Evolutionary conservation across 2,888 invertebrate species (phyloP).

Genomic region (Acrobasis suavella): DNA sequence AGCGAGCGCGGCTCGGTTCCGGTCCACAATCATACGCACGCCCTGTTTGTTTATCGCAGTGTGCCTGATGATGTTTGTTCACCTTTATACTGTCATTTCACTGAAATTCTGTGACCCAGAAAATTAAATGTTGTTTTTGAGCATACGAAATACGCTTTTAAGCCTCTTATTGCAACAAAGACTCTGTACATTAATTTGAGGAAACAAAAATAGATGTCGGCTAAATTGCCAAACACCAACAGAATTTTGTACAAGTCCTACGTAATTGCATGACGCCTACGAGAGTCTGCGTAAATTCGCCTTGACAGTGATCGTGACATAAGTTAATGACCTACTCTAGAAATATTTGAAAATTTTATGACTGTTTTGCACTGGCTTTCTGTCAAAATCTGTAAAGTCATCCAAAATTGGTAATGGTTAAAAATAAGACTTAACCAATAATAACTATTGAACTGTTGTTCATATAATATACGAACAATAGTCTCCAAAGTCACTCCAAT

Average conservation of each 20-base stretch:
- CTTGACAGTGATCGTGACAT: conserved; percentile 70
- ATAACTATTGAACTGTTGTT: no score
- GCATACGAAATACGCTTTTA: background rate
- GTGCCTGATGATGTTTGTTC: conserved; percentile 75
- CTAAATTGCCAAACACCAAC: conserved; percentile 22
- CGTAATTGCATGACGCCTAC: conserved; percentile 42
- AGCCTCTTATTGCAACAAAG: background rate
- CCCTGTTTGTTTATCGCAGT: conserved; percentile 66
- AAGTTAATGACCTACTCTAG: conserved; percentile 69
- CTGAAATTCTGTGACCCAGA: conserved; percentile 18
- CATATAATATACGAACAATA: no score
- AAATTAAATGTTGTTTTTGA: conserved; percentile 2
- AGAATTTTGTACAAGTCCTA: conserved; percentile 38
- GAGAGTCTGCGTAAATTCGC: conserved; percentile 46
- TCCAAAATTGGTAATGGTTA: no score
- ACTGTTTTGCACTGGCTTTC: conserved; percentile 27
- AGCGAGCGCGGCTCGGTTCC: conserved; percentile 39
- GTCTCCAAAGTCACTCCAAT: no score
- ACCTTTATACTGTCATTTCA: conserved; percentile 56
- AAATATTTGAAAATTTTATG: conserved; percentile 50
- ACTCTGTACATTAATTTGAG: background rate
- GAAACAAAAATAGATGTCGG: background rate
- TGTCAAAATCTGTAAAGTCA: background rate
- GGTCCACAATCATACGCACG: conserved; percentile 70
- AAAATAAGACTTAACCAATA: no score